Conservation (phyloP, 2,797 vertebrate genomes). For the Muscicapa comitata region DNA sequence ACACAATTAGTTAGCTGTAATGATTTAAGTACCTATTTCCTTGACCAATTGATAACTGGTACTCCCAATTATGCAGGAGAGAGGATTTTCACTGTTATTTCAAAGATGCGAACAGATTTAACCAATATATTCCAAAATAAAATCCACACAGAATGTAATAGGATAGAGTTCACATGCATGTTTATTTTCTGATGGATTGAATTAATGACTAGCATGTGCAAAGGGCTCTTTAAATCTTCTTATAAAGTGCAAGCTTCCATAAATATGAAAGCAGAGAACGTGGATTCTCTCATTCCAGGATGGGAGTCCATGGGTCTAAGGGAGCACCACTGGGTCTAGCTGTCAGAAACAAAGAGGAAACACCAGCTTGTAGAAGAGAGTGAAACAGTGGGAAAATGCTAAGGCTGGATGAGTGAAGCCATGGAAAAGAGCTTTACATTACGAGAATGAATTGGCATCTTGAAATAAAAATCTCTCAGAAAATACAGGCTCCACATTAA, state of each 20-base stretch:
- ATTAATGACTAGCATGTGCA: neutral
- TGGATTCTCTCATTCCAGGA: neutral
- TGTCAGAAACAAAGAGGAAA: neutral
- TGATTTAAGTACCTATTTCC: neutral
- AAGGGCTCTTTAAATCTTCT: neutral
- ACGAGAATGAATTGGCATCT: neutral
- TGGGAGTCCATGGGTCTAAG: neutral
- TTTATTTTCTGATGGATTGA: neutral
- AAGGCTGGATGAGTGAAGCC: neutral
- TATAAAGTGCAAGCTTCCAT: neutral
- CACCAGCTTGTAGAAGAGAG: neutral
- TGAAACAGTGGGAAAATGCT: neutral
- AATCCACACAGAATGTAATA: neutral
- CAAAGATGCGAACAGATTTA: neutral
- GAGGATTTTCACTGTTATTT: neutral
- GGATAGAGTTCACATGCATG: neutral
- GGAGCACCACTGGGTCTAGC: neutral
- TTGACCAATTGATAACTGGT: neutral
- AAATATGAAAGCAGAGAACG: rapidly evolving
- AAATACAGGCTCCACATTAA: neutral
- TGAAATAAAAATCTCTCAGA: neutral
- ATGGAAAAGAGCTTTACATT: neutral
- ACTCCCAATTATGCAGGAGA: neutral
- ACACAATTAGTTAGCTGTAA: neutral
- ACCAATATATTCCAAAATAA: neutral